Evolutionary conservation across 2,888 invertebrate genomes (phyloP).

Genomic region (Drosophila kuntzei): DNA sequence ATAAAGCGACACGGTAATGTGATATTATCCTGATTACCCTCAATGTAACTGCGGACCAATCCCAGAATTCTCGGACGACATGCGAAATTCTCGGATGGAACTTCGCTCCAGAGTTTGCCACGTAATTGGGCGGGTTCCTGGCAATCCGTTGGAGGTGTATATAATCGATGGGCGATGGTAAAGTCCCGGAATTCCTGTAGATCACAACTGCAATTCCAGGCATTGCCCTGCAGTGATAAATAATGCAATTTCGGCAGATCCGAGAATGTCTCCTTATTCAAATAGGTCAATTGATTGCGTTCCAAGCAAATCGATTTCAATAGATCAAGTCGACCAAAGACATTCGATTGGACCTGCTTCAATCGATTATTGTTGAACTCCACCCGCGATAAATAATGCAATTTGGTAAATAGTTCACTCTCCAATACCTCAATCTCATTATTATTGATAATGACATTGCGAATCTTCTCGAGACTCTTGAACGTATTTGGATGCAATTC

Average conservation of each 20-base stretch:
- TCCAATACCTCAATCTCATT: slow-evolving; percentile 91
- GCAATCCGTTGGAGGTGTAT: slow-evolving; percentile 91
- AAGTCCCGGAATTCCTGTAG: slow-evolving; percentile 92
- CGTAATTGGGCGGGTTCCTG: slow-evolving; percentile 89
- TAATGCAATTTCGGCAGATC: slow-evolving; percentile 89
- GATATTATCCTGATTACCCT: slow-evolving; percentile 89
- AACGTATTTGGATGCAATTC: slow-evolving; percentile 90
- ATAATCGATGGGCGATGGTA: slow-evolving; percentile 90
- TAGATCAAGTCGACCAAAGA: slow-evolving; percentile 88
- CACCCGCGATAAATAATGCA: slow-evolving; percentile 91
- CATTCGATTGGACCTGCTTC: slow-evolving; percentile 89
- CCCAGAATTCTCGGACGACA: slow-evolving; percentile 90
- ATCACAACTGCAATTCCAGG: slow-evolving; percentile 95
- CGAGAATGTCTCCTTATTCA: slow-evolving; percentile 89
- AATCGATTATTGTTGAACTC: slow-evolving; percentile 92
- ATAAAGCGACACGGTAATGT: slow-evolving; percentile 89
- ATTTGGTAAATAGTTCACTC: slow-evolving; percentile 91
- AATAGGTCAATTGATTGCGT: slow-evolving; percentile 90
- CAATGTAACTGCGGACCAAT: slow-evolving; percentile 86
- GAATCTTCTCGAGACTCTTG: slow-evolving; percentile 89
- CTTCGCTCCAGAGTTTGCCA: slow-evolving; percentile 90
- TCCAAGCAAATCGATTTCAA: slow-evolving; percentile 90
- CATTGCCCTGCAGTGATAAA: slow-evolving; percentile 92
- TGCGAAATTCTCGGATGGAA: slow-evolving; percentile 91
- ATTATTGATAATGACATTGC: slow-evolving; percentile 90